phyloP scores from a whole-genome alignment of 1,140 invertebrate genomes.

The Triops longicaudatus region DNA sequence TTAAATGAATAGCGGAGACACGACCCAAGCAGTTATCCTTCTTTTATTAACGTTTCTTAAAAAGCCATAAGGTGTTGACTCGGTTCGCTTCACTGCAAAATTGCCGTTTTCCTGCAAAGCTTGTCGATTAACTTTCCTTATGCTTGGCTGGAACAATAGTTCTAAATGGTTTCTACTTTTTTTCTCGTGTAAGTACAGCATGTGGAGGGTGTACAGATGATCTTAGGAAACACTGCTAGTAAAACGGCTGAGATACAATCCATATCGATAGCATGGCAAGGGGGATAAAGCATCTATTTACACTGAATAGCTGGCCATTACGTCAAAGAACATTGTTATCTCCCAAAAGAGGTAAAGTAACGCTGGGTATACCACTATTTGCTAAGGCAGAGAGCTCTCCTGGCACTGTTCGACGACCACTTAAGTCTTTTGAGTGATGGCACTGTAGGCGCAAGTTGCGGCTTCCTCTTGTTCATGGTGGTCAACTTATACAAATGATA shows the following conservation, averaged over 20 bases:
- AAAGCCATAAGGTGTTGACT: too few species aligned
- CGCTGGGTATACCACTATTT: not conserved
- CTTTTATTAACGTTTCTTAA: too few species aligned
- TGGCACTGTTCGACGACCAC: conserved; percentile 4
- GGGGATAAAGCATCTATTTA: not conserved
- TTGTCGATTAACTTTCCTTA: too few species aligned
- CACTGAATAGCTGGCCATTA: not conserved
- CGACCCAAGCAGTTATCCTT: too few species aligned
- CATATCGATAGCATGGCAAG: not conserved
- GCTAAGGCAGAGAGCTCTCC: not conserved
- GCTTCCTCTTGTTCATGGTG: not conserved
- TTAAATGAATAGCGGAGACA: too few species aligned
- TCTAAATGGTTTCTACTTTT: too few species aligned
- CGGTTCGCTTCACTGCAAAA: too few species aligned
- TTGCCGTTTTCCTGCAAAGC: too few species aligned
- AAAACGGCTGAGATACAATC: not conserved
- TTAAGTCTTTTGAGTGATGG: not conserved
- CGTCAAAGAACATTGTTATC: not conserved
- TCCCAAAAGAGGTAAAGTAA: not conserved
- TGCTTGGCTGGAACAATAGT: too few species aligned
- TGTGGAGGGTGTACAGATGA: not conserved
- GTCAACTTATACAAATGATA: not conserved
- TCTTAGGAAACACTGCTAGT: not conserved
- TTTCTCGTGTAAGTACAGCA: not conserved
- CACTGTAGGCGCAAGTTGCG: not conserved